These are phyloP conservation scores for Dysmachus trigonus DNA, from an alignment of 2,888 invertebrate genomes.

Conservation along the genomic window DNA sequence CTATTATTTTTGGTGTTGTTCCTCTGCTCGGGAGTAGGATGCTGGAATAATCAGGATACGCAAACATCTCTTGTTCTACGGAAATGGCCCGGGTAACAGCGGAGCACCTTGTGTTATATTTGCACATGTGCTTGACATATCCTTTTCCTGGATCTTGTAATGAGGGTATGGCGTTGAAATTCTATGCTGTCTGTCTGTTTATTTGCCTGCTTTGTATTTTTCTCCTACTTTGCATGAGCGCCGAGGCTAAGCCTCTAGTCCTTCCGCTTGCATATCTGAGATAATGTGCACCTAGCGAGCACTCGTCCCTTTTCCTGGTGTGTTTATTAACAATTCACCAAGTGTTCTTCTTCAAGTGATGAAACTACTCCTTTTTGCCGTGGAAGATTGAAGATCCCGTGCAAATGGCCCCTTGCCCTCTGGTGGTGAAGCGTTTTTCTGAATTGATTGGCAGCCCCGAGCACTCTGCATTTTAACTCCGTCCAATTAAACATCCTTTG, in stretches of 20 bases:
- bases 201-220: conserved; percentile 30
- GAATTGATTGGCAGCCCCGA: conserved; percentile 20
- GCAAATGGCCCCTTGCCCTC: background rate
- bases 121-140: conserved; percentile 48
- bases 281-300: background rate
- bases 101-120: conserved; percentile 47
- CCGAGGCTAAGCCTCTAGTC: conserved; percentile 6
- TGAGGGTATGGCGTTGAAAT: conserved; percentile 47
- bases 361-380: conserved; percentile 16
- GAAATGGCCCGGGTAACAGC: conserved; percentile 33
- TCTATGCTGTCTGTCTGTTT: conserved; percentile 46
- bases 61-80: conserved; percentile 46
- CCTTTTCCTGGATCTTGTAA: conserved; percentile 44
- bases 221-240: conserved; percentile 8
- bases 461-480: conserved; percentile 13
- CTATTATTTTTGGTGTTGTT: conserved; percentile 38
- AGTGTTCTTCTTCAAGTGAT: conserved; percentile 44
- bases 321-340: conserved; percentile 50
- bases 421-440: background rate
- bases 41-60: conserved; percentile 48
- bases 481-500: conserved; percentile 42
- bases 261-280: conserved; percentile 25
- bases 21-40: conserved; percentile 44
- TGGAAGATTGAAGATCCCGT: background rate
- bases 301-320: conserved; percentile 43